Evolutionary conservation across 2,797 vertebrate genomes (phyloP), one percentile per base, ranked within the genome.

Genomic region (Anguilla anguilla): DNA sequence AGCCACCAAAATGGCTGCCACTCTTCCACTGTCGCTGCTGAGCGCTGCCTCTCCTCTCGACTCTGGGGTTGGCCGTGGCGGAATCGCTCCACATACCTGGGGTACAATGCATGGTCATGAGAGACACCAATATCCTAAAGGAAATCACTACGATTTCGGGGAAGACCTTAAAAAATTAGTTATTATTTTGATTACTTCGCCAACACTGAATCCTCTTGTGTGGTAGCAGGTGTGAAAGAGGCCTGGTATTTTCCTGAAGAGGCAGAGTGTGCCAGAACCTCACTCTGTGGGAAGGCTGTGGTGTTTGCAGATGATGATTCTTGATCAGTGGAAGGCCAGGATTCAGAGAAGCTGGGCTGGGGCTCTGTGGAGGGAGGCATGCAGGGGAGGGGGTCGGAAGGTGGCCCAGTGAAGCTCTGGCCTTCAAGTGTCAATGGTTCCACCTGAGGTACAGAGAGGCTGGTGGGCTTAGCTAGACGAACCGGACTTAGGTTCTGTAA

Each of bases 61-160:
- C 97, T 98, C 88, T 94, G 95, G 9, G 97, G 97, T 83, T 79
- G 94, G 89, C 97, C 97, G 2, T 95, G 95, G 67, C 97, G 97
- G 93, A 98, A 98, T 67, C 97, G 96, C 7, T 97, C 96, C 51
- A 98, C 91, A 83, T 97, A 98, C 93, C 98, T 98, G 90, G 0
- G 86, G 88, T 86, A 88, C 7, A 35, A 92, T 81, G 57, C 17
- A 55, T 15, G 61, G 61, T 67, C 61, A 67, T 57, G 11, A 57
- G 55, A 13, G 55, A 13, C 13, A 57, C 15, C 10, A 39, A 25
- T 39, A 77, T 77, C 13, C 5, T n/a, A 11, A 77, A 53, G 72
- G 25, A 39, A 85, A n/a, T 11, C 6, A 6, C 39, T 46, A 46
- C 35, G 0, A 13, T 25, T 81, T 49, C 17, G 0, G 0, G 77